Evolutionary conservation across 2,113 vertebrate genomes (phyloP).

Genomic region (Podarcis cretensis): DNA sequence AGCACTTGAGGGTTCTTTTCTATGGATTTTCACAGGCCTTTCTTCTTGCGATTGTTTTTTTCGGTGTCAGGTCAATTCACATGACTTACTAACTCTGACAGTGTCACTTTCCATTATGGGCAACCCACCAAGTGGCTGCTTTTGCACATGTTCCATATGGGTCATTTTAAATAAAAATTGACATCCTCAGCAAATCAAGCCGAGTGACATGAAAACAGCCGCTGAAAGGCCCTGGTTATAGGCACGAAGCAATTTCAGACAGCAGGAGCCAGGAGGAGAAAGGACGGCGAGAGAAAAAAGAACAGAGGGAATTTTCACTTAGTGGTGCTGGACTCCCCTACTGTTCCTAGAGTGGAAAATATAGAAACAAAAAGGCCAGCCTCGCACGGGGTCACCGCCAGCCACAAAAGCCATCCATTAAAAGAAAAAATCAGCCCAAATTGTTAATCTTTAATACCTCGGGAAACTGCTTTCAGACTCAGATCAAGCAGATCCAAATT

Average conservation of each 20-base stretch:
- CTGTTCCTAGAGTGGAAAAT: constrained; percentile 9
- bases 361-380: accelerated
- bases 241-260: constrained; percentile 37
- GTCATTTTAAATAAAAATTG: constrained; percentile 43
- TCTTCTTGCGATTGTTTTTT: not conserved
- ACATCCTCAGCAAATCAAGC: constrained; percentile 11
- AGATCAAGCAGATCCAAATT: not conserved
- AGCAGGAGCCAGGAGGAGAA: not conserved
- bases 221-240: not conserved
- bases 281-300: not conserved
- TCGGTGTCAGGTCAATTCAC: not conserved
- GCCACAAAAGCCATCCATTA: not conserved
- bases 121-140: not conserved
- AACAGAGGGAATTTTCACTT: accelerated
- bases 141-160: constrained; percentile 17
- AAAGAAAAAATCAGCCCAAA: constrained; percentile 15
- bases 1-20: constrained; percentile 2
- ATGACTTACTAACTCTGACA: constrained; percentile 20
- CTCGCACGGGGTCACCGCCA: not conserved
- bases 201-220: constrained; percentile 17
- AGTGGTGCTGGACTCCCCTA: not conserved
- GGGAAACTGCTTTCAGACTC: not conserved
- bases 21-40: not conserved
- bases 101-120: constrained; percentile 13
- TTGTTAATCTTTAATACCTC: not conserved